These are phyloP conservation scores for Eudasyphora cyanicolor DNA, from an alignment of 2,888 invertebrate genomes.

Conservation along the genomic window DNA sequence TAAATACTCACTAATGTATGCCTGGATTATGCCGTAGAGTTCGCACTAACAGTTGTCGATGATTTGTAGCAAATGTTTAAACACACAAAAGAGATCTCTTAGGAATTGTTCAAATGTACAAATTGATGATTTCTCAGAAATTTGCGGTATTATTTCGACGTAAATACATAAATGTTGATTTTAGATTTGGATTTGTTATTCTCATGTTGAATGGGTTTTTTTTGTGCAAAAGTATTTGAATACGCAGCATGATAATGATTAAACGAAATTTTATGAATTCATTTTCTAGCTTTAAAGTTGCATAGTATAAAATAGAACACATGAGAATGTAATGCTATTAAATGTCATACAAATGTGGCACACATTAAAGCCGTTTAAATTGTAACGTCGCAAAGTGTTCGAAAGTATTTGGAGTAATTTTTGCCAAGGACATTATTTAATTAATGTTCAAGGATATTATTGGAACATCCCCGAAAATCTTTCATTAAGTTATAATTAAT, in stretches of 20 bases:
- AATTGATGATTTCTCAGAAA: slow-evolving; percentile 52
- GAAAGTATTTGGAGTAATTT: too few relatives aligned
- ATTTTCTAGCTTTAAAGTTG: not conserved
- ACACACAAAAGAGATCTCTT: slow-evolving; percentile 16
- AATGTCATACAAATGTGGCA: too few relatives aligned
- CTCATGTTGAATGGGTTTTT: too few relatives aligned
- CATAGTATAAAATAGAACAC: not conserved
- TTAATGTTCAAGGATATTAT: too few relatives aligned
- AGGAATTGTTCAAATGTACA: slow-evolving; percentile 44
- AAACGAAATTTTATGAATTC: not conserved
- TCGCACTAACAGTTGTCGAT: not conserved
- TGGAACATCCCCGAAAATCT: too few relatives aligned
- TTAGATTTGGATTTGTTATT: not conserved
- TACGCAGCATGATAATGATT: not conserved
- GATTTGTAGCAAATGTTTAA: not conserved
- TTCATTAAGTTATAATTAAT: too few relatives aligned
- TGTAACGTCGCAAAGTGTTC: too few relatives aligned
- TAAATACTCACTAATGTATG: not conserved
- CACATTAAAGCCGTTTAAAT: too few relatives aligned
- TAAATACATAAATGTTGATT: not conserved
- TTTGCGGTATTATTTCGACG: slow-evolving; percentile 34
- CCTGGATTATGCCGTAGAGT: not conserved
- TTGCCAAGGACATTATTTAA: too few relatives aligned
- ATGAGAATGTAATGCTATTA: too few relatives aligned
- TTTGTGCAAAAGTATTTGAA: slow-evolving; percentile 1